Evolutionary conservation across 2,888 invertebrate genomes (phyloP), one percentile per base, ranked within the genome.

Genomic region (Aplocera efformata): DNA sequence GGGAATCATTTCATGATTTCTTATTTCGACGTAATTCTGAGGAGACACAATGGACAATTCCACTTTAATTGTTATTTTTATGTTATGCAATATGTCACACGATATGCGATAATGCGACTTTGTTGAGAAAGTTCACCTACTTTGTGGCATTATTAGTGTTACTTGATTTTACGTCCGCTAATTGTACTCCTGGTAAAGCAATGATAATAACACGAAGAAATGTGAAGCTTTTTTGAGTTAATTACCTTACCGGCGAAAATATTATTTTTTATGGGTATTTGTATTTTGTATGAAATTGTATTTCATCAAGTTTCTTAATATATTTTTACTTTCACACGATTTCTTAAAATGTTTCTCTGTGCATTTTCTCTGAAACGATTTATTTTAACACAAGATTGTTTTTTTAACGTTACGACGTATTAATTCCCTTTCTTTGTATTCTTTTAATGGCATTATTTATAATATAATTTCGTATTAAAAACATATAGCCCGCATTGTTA

Each of bases 81-180:
- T 50, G 58, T 79, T 79, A 66, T 61, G 65, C 60, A 76, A 76
- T 63, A 62, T 66, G 65, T 74, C 77, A 70, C 75, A 74, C 72
- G 67, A 65, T 62, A 50, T 46, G 66, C 64, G 58, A 49, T 37
- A 25, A 58, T 63, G 60, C 55, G 60, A 60, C 61, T 64, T 59
- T 58, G 50, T 60, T 63, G 79, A 64, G 84, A 85, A 83, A 79
- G 78, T 46, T 40, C 30, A 36, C 43, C 43, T 35, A 66, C 62
- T 61, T 62, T 56, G 50, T 53, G 49, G 51, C 54, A 39, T 49
- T 39, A 58, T 54, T 60, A 63, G 43, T 54, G 56, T 58, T 57
- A 58, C 56, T 68, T 66, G 65, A 74, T 70, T 70, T 60, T 57
- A 48, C 40, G 49, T 43, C 51, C 60, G 46, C 5, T 17, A 10